Evolutionary conservation across 2,888 invertebrate genomes (phyloP), one percentile per base, ranked within the genome.

Genomic region (Leptopilina syphax): DNA sequence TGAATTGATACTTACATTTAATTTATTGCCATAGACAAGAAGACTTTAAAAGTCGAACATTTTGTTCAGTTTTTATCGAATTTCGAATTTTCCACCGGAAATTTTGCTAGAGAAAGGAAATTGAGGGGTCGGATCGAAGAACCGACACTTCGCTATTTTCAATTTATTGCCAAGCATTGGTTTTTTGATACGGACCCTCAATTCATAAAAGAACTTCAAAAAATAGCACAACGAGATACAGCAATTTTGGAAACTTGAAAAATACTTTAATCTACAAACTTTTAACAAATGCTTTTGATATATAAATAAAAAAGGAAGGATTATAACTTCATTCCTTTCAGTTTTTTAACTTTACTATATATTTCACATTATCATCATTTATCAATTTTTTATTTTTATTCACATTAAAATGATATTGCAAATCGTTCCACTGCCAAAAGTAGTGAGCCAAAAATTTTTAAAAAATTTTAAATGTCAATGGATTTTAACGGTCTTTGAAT

Each of bases 241-340:
- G 41, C 41, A 57, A n/a, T 8, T 73, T 27, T 34, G 34, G 34
- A 54, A 73, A 54, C 57, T 73, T 27, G 34, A 73, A 73, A 73
- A 6, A 73, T 57, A 54, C 73, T 73, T 73, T 13, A 41, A n/a
- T 18, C 7, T 9, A 50, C 70, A 50, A 73, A 73, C 54, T 73
- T 73, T 57, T n/a, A 34, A 73, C 34, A 73, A 73, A 54, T 73
- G 27, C 27, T 73, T 8, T 57, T 70, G 50, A 34, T 34, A 57
- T 18, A 18, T 18, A 6, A 8, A 47, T 47, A 7, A 47, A 47
- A 60, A 60, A 60, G n/a, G 1, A 13, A 57, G 13, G n/a, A 57
- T 57, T 57, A n/a, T 57, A 57, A 10, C 5, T 57, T 57, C 13
- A n/a, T 10, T n/a, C n/a, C 5, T 18, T 24, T n/a, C n/a, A 47